Conservation (phyloP, 2,113 vertebrate species). For the Sapajus apella region DNA sequence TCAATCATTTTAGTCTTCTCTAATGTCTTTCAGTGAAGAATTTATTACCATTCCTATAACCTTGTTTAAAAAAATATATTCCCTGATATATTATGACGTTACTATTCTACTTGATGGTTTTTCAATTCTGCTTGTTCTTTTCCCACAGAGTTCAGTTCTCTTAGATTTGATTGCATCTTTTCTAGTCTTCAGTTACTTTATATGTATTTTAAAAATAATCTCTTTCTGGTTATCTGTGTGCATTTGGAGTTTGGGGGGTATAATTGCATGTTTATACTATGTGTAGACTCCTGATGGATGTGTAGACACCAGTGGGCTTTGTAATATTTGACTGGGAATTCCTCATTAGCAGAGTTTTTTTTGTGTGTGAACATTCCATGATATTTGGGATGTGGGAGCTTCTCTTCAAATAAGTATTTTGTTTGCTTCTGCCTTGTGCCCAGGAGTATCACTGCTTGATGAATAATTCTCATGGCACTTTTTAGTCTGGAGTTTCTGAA, state of each 20-base stretch:
- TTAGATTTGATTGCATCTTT: conserved; percentile 28
- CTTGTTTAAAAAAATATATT: background rate
- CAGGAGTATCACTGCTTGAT: conserved; percentile 18
- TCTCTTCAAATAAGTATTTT: conserved; percentile 46
- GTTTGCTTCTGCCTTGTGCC: conserved; percentile 47
- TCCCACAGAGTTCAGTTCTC: background rate
- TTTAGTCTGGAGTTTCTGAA: conserved; percentile 48
- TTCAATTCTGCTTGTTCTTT: background rate
- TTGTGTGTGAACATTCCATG: background rate
- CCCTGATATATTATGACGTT: background rate
- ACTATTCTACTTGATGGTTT: background rate
- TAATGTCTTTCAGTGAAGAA: background rate
- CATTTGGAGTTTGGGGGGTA: background rate
- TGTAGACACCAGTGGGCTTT: conserved; percentile 10
- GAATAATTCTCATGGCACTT: conserved; percentile 31
- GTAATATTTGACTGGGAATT: conserved; percentile 2
- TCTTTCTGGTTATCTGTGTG: conserved; percentile 6
- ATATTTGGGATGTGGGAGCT: conserved; percentile 6
- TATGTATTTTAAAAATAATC: conserved; percentile 18
- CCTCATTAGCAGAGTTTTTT: background rate
- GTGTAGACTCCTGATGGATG: background rate
- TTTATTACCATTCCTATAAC: background rate
- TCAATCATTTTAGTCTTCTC: conserved; percentile 21
- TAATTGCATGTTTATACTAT: background rate
- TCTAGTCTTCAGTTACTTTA: conserved; percentile 37